Base-by-base conservation (phyloP, 2,797 vertebrate genomes). In the Danio choprae region DNA sequence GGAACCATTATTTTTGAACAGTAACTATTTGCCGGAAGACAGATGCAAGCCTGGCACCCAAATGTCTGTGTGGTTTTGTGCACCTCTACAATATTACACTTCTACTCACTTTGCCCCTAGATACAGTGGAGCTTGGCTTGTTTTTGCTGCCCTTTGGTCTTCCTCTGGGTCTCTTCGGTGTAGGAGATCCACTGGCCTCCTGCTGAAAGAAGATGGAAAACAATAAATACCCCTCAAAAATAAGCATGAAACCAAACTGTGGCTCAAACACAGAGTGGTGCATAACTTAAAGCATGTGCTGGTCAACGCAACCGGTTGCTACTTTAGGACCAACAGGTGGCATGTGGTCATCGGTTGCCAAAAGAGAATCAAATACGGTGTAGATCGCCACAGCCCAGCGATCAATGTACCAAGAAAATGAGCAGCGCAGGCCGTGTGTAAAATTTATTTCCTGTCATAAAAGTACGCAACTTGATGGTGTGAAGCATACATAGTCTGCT, bases 71-170 rank as follows among this genome's bases (percentile, higher is more conserved):
- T 16, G 15, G 53, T 1, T 15, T 22, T 7, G 9, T 13, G n/a
- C 13, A 55, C 12, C 29, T 29, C 62, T 8, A 46, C 44, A 7
- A 9, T 41, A 22, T 51, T 16, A 50, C 9, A 3, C 41, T 4
- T 50, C 10, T 38, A 84, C 85, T 94, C 92, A 98, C 97, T 93
- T 96, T 96, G 90, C 90, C 92, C 93, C 97, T 96, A 11, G 89
- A 5, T 41, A 67, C 0, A 1, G 89, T 18, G n/a, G 78, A 16
- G 62, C 92, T 85, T 4, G 92, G 67, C 93, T 97, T 98, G 92
- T 98, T 98, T 92, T 96, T 98, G 92, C 97, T 98, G 85, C 96
- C 97, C 94, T 97, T 98, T 2, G 97, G 97, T 85, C 96, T 93
- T 87, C 96, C 96, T 80, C 96, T 94, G 86, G 96, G 92, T 93